Conservation (phyloP, 2,888 invertebrate species). For the Branchellion lobata region DNA sequence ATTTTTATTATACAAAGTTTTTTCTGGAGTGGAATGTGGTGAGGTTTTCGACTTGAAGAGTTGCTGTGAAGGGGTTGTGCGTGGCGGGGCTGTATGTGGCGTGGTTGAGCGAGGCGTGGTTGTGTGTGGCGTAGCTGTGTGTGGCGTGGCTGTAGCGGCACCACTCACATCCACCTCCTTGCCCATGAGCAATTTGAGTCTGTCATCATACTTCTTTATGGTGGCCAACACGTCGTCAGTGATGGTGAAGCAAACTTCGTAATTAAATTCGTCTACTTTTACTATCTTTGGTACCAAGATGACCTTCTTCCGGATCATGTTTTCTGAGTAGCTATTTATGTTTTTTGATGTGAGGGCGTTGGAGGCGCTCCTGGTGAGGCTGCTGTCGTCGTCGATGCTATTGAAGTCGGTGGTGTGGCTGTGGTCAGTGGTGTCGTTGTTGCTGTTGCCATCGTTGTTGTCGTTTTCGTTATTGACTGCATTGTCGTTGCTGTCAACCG, state of each 20-base stretch:
- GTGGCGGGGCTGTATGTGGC: background rate
- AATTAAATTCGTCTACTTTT: conserved; percentile 40
- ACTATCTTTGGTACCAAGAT: conserved; percentile 24
- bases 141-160: background rate
- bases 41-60: background rate
- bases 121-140: background rate
- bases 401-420: background rate
- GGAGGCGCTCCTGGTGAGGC: background rate
- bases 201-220: background rate
- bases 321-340: background rate
- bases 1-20: conserved; percentile 8
- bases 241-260: conserved; percentile 57
- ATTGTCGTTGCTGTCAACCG: background rate
- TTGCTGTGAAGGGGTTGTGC: background rate
- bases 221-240: conserved; percentile 9
- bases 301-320: background rate
- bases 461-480: background rate
- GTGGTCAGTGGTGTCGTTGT: background rate
- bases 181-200: background rate
- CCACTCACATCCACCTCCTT: background rate
- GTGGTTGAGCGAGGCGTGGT: background rate
- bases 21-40: conserved; percentile 10
- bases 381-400: background rate
- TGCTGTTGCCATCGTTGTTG: background rate
- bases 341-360: background rate